A percentile compares a stretch with the other conserved stretches of the same genome.
phyloP scores from a whole-genome alignment of 2,888 invertebrate genomes.

The Formica aserva region DNA sequence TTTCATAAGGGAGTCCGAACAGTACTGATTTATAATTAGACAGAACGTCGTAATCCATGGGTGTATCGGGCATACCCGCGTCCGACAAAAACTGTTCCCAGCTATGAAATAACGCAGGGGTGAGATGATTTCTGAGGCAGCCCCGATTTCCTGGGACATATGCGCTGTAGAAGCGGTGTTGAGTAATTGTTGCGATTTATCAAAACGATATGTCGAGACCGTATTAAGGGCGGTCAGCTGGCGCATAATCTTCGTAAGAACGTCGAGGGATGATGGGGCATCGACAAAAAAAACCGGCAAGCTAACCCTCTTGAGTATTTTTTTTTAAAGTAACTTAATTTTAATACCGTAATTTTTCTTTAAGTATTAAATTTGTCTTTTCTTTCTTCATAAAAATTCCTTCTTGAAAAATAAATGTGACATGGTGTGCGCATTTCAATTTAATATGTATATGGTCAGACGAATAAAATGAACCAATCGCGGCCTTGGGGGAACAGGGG shows the following conservation, averaged over 20 bases:
- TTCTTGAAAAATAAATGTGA: not conserved
- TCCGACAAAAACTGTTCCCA: conserved; percentile 77
- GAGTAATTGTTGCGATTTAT: conserved; percentile 83
- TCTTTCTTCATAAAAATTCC: not conserved
- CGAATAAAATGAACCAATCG: conserved; percentile 25
- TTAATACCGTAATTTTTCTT: conserved; percentile 26
- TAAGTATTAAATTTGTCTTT: not conserved
- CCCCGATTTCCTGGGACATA: conserved; percentile 77
- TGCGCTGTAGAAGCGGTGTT: conserved; percentile 68
- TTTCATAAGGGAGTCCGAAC: conserved; percentile 46
- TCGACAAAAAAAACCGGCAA: conserved; percentile 14
- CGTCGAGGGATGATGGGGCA: conserved; percentile 39
- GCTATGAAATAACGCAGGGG: conserved; percentile 70
- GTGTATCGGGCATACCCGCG: conserved; percentile 60
- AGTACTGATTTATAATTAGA: conserved; percentile 71
- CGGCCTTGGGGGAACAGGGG: not conserved
- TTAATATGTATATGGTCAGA: not conserved
- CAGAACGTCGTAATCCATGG: conserved; percentile 71
- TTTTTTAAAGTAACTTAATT: not conserved
- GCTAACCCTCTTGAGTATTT: not conserved
- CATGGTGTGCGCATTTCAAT: not conserved
- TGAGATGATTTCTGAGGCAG: conserved; percentile 57
- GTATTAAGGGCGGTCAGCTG: conserved; percentile 74
- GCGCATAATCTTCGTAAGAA: conserved; percentile 70
- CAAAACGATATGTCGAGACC: conserved; percentile 79